Conservation (phyloP, 2,797 vertebrate species). For the Podarcis siculus region DNA sequence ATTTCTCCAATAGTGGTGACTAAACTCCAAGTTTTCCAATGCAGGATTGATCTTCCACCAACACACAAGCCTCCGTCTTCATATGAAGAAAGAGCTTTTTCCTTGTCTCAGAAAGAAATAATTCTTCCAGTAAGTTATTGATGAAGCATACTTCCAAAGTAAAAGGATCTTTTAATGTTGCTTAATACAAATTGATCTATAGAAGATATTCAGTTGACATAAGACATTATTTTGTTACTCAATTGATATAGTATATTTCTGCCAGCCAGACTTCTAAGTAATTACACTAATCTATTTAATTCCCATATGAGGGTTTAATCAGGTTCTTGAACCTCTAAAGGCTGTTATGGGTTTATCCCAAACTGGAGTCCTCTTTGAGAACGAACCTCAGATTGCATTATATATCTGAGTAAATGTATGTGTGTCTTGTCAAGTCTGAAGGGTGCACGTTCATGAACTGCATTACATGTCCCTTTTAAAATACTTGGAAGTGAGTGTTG, state of each 20-base stretch:
- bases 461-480: neutral
- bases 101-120: conserved; percentile 72
- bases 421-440: neutral
- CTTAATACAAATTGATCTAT: neutral
- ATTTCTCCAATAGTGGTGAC: neutral
- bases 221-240: neutral
- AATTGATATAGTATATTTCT: neutral
- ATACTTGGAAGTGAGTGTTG: neutral
- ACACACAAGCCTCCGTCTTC: conserved; percentile 77
- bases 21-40: conserved; percentile 41
- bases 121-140: conserved; percentile 70
- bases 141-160: conserved; percentile 2
- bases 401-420: neutral
- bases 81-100: conserved; percentile 65
- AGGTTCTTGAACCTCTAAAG: neutral
- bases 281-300: neutral
- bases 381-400: neutral
- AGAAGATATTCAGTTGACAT: neutral
- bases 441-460: neutral
- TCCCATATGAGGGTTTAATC: neutral
- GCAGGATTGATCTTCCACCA: conserved; percentile 81
- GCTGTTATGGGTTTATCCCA: neutral
- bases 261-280: neutral
- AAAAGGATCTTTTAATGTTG: neutral
- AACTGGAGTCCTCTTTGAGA: neutral